These are phyloP conservation scores for Drosophila ohnishii DNA, from an alignment of 1,140 invertebrate species.

Conservation along the genomic window DNA sequence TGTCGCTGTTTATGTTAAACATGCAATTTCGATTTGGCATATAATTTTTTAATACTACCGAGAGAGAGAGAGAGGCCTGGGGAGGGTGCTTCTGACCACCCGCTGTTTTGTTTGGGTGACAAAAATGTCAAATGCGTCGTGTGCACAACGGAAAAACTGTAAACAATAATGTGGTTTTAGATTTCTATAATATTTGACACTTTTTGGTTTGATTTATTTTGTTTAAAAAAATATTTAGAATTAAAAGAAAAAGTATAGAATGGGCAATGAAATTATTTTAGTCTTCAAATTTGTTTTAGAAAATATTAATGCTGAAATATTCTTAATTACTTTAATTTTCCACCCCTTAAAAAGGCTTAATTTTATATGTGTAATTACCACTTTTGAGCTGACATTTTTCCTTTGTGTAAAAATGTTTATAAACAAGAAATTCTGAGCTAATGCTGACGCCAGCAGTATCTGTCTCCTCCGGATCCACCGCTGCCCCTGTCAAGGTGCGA, in stretches of 20 bases:
- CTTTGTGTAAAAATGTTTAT: conserved; percentile 18
- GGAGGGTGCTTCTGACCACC: conserved; percentile 38
- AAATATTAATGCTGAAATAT: not conserved
- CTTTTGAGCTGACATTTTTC: conserved; percentile 6
- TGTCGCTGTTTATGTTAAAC: conserved; percentile 72
- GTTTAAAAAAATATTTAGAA: not conserved
- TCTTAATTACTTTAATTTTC: not conserved
- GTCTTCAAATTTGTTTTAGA: no score
- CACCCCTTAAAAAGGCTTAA: not conserved
- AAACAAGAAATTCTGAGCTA: conserved; percentile 17
- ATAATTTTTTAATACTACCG: conserved; percentile 74
- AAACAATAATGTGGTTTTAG: conserved; percentile 10
- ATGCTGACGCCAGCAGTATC: conserved; percentile 54
- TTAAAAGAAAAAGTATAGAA: no score
- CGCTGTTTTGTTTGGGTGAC: conserved; percentile 73
- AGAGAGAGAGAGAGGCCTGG: not conserved
- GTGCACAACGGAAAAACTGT: conserved; percentile 16
- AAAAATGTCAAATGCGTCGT: conserved; percentile 75
- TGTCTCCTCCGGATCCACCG: conserved; percentile 1
- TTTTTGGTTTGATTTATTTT: not conserved
- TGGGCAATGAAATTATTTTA: no score
- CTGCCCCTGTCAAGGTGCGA: conserved; percentile 37
- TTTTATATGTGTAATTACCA: conserved; percentile 2
- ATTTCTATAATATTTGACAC: not conserved
- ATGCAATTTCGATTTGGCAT: conserved; percentile 81